Conservation (phyloP, 2,113 vertebrate species). For the Tor tambroides region DNA sequence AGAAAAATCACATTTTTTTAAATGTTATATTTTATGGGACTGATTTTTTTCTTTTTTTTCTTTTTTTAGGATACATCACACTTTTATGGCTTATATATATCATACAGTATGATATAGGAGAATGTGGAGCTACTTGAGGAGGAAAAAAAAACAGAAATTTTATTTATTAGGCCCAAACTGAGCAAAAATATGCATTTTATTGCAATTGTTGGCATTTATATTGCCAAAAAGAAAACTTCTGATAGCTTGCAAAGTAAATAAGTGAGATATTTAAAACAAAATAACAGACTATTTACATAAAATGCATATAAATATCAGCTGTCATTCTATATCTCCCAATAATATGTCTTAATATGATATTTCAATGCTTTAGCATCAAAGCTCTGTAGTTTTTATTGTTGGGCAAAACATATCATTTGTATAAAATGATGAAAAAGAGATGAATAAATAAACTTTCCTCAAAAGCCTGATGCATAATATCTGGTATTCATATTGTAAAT, state of each 20-base stretch:
- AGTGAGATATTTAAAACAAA: neutral
- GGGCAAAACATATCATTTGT: no score
- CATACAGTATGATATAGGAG: no score
- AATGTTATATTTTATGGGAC: no score
- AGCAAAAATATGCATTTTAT: neutral
- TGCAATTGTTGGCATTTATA: neutral
- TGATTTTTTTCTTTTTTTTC: no score
- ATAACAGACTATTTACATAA: neutral
- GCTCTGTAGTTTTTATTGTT: neutral
- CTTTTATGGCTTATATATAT: neutral
- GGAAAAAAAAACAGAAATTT: no score
- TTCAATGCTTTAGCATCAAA: neutral
- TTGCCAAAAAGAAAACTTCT: neutral
- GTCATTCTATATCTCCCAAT: neutral
- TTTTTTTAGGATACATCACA: no score
- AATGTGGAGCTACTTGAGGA: no score
- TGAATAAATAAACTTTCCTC: neutral
- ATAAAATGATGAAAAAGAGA: neutral
- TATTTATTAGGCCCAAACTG: neutral
- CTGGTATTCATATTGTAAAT: neutral
- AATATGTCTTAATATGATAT: neutral
- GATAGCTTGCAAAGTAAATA: neutral
- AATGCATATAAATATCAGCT: neutral
- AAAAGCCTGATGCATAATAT: neutral
- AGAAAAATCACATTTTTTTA: neutral